phyloP scores from a whole-genome alignment of 2,113 vertebrate genomes.

The Mormyrus iriodes region DNA sequence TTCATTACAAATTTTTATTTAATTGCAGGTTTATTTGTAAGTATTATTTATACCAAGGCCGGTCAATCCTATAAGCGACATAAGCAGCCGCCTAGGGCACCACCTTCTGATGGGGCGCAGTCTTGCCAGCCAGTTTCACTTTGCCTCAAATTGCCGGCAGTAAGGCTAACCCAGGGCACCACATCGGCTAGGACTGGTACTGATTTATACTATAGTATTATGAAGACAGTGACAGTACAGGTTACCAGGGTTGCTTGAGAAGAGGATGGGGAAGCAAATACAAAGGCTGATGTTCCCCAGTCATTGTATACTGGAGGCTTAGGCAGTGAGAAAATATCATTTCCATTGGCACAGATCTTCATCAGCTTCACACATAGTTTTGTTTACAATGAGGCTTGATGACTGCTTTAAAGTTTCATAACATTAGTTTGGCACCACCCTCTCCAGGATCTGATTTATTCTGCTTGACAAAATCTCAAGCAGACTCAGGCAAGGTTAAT shows the following conservation, averaged over 20 bases:
- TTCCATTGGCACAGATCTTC: not conserved
- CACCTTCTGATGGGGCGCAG: not conserved
- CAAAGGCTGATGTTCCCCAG: not conserved
- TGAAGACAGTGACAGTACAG: not conserved
- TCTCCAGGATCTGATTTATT: not conserved
- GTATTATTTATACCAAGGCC: not conserved
- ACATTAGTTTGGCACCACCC: not conserved
- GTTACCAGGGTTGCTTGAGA: not conserved
- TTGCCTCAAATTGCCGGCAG: not conserved
- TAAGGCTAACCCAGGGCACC: not conserved
- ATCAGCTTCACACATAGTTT: not conserved
- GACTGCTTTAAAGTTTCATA: not conserved
- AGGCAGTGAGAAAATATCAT: not conserved
- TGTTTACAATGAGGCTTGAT: not conserved
- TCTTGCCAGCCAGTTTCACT: not conserved
- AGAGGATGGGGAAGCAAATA: not conserved
- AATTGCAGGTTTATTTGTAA: not conserved
- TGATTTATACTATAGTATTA: not conserved
- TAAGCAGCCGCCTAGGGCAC: not conserved
- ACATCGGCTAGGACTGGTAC: not conserved
- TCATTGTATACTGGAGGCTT: not conserved
- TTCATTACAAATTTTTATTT: not conserved
- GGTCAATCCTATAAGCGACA: not conserved
- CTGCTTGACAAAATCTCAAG: not conserved
- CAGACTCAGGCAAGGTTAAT: not conserved